Conservation (phyloP, 2,888 invertebrate species). For the Neoascia interrupta region DNA sequence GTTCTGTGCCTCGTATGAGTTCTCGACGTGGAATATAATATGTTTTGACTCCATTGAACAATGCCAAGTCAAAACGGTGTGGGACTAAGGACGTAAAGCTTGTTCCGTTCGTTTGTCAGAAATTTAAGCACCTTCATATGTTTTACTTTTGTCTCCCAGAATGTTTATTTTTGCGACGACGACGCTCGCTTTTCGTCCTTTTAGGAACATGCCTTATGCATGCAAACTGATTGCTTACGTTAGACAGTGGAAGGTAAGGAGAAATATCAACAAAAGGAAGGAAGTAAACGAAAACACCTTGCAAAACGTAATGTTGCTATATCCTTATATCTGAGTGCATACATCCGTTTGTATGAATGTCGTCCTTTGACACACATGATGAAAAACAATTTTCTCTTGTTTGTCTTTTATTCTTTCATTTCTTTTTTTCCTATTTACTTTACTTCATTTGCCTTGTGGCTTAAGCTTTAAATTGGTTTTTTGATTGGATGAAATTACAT, state of each 20-base stretch:
- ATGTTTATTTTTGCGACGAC: neutral
- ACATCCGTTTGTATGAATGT: no score
- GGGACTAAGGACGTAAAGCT: neutral
- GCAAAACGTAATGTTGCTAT: neutral
- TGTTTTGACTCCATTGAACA: no score
- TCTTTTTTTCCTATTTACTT: constrained; percentile 9
- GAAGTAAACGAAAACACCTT: constrained; percentile 6
- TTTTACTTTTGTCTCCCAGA: no score
- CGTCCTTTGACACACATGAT: constrained; percentile 15
- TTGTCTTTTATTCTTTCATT: neutral
- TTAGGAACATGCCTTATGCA: constrained; percentile 27
- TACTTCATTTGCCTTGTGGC: neutral
- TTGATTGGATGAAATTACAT: constrained; percentile 12
- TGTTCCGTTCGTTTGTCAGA: constrained; percentile 12
- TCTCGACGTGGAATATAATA: neutral
- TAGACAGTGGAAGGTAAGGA: neutral
- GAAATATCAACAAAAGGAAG: neutral
- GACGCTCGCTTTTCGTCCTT: neutral
- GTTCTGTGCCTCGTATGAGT: neutral
- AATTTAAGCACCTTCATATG: constrained; percentile 1
- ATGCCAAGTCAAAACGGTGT: neutral
- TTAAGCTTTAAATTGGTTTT: constrained; percentile 1
- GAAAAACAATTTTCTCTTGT: constrained; percentile 1
- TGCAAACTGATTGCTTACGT: constrained; percentile 45
- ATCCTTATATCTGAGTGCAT: no score